Evolutionary conservation across 2,797 vertebrate genomes (phyloP).

Genomic region (Chelmon rostratus): DNA sequence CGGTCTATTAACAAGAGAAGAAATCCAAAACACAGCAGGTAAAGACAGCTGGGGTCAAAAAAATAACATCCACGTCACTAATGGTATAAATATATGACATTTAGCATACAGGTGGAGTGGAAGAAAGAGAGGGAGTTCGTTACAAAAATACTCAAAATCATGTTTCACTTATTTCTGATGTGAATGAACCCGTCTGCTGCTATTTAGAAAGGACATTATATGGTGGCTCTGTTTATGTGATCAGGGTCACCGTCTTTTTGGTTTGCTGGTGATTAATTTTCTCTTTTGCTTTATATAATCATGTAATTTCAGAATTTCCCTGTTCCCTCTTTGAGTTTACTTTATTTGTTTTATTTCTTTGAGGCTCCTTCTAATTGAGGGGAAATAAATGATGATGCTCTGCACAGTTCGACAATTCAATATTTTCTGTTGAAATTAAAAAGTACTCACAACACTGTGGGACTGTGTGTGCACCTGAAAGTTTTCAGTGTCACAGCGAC

Average conservation of each 20-base stretch:
- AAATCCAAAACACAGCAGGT: too few species aligned
- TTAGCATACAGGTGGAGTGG: too few species aligned
- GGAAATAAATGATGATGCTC: neutral
- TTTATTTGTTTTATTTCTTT: too few species aligned
- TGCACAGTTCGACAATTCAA: constrained; percentile 4
- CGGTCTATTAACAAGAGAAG: too few species aligned
- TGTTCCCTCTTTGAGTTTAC: neutral
- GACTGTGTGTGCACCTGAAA: neutral
- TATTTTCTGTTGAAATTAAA: constrained; percentile 2
- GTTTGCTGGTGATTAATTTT: neutral
- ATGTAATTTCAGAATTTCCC: neutral
- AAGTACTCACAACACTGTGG: neutral
- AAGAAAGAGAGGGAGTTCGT: too few species aligned
- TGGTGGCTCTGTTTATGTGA: neutral
- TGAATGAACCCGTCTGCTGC: too few species aligned
- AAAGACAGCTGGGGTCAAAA: too few species aligned
- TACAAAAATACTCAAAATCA: too few species aligned
- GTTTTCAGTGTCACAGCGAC: neutral
- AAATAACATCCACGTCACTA: too few species aligned
- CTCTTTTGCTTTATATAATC: neutral
- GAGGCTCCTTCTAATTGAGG: neutral
- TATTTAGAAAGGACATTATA: too few species aligned
- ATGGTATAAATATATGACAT: too few species aligned
- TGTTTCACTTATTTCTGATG: too few species aligned
- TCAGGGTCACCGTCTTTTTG: neutral